A percentile compares a stretch with the other conserved stretches of the same genome.
Conservation (phyloP, 2,113 vertebrate species). For the Cebidichthys violaceus region DNA sequence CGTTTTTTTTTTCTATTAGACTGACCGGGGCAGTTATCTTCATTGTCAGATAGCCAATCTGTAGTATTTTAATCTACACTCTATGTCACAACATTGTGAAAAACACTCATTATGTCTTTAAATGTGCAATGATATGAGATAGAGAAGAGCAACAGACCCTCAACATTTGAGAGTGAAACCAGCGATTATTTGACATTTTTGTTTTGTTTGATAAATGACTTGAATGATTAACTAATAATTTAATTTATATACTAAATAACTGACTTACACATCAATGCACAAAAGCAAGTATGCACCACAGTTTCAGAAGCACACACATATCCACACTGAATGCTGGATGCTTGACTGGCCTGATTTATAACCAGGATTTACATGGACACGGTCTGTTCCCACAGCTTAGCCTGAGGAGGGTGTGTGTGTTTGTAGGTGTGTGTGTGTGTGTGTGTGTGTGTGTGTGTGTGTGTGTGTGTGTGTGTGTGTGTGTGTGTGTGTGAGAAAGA, state of each 20-base stretch:
- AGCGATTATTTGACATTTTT: not conserved
- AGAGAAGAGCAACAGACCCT: not conserved
- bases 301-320: not conserved
- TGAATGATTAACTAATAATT: not conserved
- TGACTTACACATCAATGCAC: not conserved
- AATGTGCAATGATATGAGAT: not conserved
- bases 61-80: not conserved
- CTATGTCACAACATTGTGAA: not conserved
- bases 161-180: not conserved
- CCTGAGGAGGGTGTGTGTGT: not conserved
- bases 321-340: constrained; percentile 26
- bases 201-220: not conserved
- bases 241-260: not conserved
- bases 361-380: constrained; percentile 40
- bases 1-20: not conserved
- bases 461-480: constrained; percentile 9
- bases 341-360: constrained; percentile 57
- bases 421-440: constrained; percentile 1
- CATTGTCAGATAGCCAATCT: not conserved
- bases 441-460: constrained; percentile 7
- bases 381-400: constrained; percentile 56
- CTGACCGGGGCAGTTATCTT: not conserved
- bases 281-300: not conserved
- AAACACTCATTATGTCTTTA: not conserved
- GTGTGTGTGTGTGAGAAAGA: not conserved